Conservation (phyloP, 2,888 invertebrate genomes). For the Mamestra brassicae region DNA sequence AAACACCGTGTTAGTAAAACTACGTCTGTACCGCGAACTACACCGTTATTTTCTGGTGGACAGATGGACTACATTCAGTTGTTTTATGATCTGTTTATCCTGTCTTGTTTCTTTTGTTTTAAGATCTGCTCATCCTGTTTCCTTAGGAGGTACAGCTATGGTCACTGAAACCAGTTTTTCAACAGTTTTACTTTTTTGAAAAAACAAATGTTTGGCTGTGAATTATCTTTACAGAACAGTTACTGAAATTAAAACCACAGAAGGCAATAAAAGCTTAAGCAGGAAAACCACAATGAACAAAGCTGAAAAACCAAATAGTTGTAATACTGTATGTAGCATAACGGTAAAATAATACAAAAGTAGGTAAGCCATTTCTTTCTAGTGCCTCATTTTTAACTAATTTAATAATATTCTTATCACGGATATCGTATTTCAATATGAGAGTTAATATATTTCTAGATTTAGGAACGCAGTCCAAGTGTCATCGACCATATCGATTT, state of each 20-base stretch:
- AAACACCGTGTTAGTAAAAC: slow-evolving; percentile 37
- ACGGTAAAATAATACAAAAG: slow-evolving; percentile 18
- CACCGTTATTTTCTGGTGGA: slow-evolving; percentile 53
- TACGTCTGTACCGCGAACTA: slow-evolving; percentile 24
- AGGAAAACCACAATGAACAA: background rate
- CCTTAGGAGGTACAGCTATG: background rate
- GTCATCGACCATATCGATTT: slow-evolving; percentile 39
- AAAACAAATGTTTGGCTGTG: no score
- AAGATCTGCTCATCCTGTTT: slow-evolving; percentile 13
- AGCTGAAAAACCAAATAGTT: background rate
- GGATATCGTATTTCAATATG: slow-evolving; percentile 21
- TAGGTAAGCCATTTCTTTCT: background rate
- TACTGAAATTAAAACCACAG: background rate
- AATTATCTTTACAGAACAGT: background rate
- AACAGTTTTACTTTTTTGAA: background rate
- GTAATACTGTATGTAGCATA: background rate
- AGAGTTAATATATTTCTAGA: slow-evolving; percentile 4
- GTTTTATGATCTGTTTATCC: slow-evolving; percentile 1
- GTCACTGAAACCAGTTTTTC: background rate
- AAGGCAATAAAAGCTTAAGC: background rate
- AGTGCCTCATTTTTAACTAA: background rate
- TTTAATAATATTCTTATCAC: background rate
- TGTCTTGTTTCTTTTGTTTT: slow-evolving; percentile 2
- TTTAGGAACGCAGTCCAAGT: background rate
- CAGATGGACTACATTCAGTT: slow-evolving; percentile 15